These are phyloP conservation scores for Hippocampus kuda DNA, from an alignment of 2,797 vertebrate species.

Conservation along the genomic window DNA sequence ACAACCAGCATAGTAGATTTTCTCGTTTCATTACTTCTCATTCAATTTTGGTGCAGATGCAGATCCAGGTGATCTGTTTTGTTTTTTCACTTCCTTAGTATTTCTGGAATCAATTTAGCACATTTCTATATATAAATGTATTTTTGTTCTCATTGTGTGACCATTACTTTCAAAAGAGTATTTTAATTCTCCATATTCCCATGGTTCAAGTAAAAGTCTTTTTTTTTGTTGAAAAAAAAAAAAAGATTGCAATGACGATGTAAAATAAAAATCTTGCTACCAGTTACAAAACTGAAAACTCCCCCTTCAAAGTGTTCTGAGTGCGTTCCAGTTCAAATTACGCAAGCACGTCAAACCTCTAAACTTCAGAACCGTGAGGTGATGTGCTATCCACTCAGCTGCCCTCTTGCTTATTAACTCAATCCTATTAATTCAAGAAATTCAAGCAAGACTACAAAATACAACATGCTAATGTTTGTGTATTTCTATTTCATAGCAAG, in stretches of 20 bases:
- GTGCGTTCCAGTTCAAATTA: neutral
- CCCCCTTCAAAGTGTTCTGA: neutral
- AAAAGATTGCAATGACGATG: too few species aligned
- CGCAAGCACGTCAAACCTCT: neutral
- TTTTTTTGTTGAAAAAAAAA: too few species aligned
- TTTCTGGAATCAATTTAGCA: too few species aligned
- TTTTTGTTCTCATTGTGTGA: too few species aligned
- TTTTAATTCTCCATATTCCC: too few species aligned
- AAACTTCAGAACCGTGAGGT: neutral
- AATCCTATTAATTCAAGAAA: neutral
- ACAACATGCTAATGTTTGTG: neutral
- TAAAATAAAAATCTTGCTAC: too few species aligned
- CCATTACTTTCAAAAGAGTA: too few species aligned
- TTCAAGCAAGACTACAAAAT: neutral
- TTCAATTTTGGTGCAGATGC: too few species aligned
- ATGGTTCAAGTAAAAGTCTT: too few species aligned
- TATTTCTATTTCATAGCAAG: neutral
- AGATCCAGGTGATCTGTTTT: too few species aligned
- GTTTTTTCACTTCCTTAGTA: too few species aligned
- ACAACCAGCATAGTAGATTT: neutral
- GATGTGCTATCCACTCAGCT: neutral
- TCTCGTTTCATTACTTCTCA: neutral
- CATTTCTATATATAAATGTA: too few species aligned
- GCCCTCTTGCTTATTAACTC: neutral
- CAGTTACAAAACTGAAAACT: neutral